phyloP scores from a whole-genome alignment of 30 jellyfish, hydroid and myxozoan genomes.

The Turritopsis rubra region DNA sequence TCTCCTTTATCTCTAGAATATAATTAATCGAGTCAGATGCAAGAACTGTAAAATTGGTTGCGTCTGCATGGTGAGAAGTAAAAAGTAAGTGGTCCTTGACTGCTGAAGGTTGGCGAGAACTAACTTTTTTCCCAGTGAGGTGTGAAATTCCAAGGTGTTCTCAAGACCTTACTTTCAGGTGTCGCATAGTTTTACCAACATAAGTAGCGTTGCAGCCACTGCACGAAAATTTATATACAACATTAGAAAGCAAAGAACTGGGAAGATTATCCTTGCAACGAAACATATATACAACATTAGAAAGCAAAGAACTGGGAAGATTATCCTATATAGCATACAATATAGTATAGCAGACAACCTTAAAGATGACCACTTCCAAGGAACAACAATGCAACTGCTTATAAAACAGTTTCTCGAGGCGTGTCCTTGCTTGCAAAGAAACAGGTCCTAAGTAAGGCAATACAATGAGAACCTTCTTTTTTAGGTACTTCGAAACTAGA shows the following conservation, averaged over 20 bases:
- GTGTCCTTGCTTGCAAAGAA: neutral
- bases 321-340: too few relatives aligned
- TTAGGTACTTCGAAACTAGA: neutral
- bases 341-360: too few relatives aligned
- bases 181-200: slow-evolving; percentile 15
- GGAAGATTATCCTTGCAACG: slow-evolving; percentile 15
- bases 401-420: neutral
- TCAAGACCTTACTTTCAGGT: neutral
- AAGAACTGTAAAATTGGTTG: neutral
- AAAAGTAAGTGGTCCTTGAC: neutral
- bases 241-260: slow-evolving; percentile 14
- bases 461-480: neutral
- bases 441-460: neutral
- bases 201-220: slow-evolving; percentile 42
- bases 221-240: slow-evolving; percentile 21
- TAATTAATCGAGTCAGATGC: neutral
- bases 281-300: neutral
- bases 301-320: too few relatives aligned
- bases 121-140: neutral
- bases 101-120: neutral
- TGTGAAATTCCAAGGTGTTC: neutral
- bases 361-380: too few relatives aligned
- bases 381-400: too few relatives aligned
- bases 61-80: neutral
- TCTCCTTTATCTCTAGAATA: neutral